Evolutionary conservation across 2,797 vertebrate species (phyloP), one percentile per base, ranked within the genome.

Genomic region (Bufotes viridis): DNA sequence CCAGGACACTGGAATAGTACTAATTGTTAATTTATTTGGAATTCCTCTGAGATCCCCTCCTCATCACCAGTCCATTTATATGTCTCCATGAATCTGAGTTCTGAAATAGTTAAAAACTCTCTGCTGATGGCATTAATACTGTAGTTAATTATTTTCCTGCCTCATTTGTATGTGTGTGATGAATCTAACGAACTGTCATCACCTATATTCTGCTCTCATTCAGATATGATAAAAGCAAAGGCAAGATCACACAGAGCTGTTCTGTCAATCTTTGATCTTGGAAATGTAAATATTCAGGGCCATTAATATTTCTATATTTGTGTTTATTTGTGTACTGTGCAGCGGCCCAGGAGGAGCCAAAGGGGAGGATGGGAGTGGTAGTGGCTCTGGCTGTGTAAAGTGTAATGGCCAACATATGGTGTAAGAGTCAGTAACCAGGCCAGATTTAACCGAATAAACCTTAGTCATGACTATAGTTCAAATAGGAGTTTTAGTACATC

Each of bases 191-290:
- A 20, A 42, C 58, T 34, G 29, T 24, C 69, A 34, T 24, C 26
- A 15, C 57, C 78, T 80, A 80, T 61, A 61, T 61, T 34, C 60
- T 80, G 22, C 58, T 17, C 34, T 61, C 20, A 61, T 42, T 63
- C 58, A 61, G 15, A 63, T 42, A 34, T 63, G 79, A 65, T 81
- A 42, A 81, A 81, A 81, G 58, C 29, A 51, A 29, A 22, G 79
- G 6, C 20, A 49, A 14, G 29, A 81, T 81, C 79, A 65, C 60
- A 81, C 65, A 81, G 20, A 81, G 22, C 12, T 49, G 49, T 18
- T 22, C 79, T 81, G 58, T 81, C 79, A 81, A 81, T 65, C 58
- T 49, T 81, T 63, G 29, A 65, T 63, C 58, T 49, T 8, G 29
- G 18, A 42, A 81, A 65, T 81, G 34, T 3, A 81, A 63, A 81